phyloP scores from a whole-genome alignment of 2,797 vertebrate genomes.

The Sciurus vulgaris region DNA sequence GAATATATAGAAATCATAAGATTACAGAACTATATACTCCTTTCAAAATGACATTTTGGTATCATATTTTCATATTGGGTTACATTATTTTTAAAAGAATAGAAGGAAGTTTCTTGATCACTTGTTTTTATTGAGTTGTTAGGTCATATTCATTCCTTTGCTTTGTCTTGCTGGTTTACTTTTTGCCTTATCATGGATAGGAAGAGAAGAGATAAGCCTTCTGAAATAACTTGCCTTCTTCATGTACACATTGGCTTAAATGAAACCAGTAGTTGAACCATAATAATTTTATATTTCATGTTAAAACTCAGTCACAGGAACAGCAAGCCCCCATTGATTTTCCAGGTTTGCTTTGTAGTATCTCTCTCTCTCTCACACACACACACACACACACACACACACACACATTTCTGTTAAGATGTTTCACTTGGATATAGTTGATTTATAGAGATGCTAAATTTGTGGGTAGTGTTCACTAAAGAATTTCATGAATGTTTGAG shows the following conservation, averaged over 20 bases:
- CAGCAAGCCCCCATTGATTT: slow-evolving; percentile 10
- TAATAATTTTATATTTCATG: neutral
- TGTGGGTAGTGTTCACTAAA: neutral
- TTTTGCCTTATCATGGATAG: slow-evolving; percentile 12
- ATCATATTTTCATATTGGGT: slow-evolving; percentile 25
- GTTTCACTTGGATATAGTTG: slow-evolving; percentile 29
- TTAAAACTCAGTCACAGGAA: slow-evolving; percentile 26
- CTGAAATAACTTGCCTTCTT: slow-evolving; percentile 30
- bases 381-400: too few relatives aligned
- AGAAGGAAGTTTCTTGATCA: neutral
- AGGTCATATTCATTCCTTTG: slow-evolving; percentile 28
- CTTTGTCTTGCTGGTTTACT: slow-evolving; percentile 39
- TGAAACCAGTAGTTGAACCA: slow-evolving; percentile 9
- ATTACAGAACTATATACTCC: slow-evolving; percentile 22
- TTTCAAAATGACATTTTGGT: slow-evolving; percentile 4
- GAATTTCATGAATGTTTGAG: slow-evolving; percentile 41
- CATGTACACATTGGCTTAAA: neutral
- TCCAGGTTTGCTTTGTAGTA: slow-evolving; percentile 36
- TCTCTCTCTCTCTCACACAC: too few relatives aligned
- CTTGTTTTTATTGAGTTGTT: slow-evolving; percentile 22
- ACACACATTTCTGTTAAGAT: neutral
- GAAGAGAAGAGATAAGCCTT: neutral
- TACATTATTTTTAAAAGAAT: slow-evolving; percentile 34
- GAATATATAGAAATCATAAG: neutral
- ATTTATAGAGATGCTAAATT: slow-evolving; percentile 33